Conservation (phyloP, 2,888 invertebrate species). For the Melikaiella ostensackeni region DNA sequence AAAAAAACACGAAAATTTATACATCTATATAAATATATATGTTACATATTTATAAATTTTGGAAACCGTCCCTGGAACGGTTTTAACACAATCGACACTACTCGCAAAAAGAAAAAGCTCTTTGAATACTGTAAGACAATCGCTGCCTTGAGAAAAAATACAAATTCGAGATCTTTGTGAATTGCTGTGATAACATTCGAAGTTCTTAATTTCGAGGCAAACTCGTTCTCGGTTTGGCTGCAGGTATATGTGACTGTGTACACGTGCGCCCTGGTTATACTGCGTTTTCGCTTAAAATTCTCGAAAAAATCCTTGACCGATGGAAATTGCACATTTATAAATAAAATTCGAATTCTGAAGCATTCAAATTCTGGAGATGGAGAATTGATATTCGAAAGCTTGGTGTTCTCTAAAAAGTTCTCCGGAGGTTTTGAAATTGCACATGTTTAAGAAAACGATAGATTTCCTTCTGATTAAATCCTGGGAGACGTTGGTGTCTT, state of each 20-base stretch:
- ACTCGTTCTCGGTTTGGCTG: conserved; percentile 46
- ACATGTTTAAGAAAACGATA: conserved; percentile 1
- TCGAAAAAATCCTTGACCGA: neutral
- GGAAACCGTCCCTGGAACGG: neutral
- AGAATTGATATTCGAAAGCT: neutral
- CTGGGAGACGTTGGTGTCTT: neutral
- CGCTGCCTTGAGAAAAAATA: conserved; percentile 23
- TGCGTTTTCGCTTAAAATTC: conserved; percentile 1
- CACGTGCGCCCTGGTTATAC: conserved; percentile 9
- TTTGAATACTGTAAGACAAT: conserved; percentile 45
- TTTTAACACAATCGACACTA: conserved; percentile 19
- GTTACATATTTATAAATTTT: neutral
- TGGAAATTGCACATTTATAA: conserved; percentile 15
- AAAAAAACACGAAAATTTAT: too few species aligned
- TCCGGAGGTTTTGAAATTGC: conserved; percentile 25
- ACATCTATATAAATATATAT: too few species aligned
- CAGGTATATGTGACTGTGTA: conserved; percentile 32
- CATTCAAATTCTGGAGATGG: neutral
- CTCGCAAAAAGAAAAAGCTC: conserved; percentile 44
- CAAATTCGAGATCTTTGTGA: conserved; percentile 14
- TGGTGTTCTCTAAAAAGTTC: neutral
- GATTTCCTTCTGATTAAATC: conserved; percentile 7
- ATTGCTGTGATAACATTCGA: conserved; percentile 43
- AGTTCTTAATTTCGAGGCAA: conserved; percentile 44
- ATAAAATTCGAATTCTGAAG: neutral